phyloP scores from a whole-genome alignment of 2,888 invertebrate genomes.

The Drosophila colorata region DNA sequence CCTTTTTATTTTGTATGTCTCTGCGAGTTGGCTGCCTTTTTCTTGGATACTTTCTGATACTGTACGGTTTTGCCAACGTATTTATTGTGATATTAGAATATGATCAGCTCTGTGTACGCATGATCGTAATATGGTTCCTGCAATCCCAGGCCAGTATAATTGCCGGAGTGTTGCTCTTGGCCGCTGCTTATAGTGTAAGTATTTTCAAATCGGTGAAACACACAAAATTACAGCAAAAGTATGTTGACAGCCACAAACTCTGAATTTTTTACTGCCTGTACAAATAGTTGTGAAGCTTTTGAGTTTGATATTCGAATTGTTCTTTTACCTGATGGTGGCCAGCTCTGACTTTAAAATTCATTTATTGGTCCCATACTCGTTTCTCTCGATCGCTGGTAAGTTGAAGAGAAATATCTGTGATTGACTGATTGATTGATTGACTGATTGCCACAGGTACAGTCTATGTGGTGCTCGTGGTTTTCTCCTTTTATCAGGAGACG shows the following conservation, averaged over 20 bases:
- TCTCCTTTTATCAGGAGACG: conserved; percentile 36
- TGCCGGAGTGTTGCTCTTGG: conserved; percentile 35
- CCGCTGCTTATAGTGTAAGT: conserved; percentile 32
- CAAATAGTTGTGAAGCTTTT: conserved; percentile 45
- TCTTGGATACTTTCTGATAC: conserved; percentile 14
- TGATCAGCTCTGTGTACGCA: background rate
- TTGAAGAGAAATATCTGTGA: background rate
- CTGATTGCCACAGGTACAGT: conserved; percentile 13
- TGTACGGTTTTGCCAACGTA: background rate
- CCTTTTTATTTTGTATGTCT: conserved; percentile 29
- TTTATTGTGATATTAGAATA: rapidly evolving
- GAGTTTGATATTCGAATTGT: conserved; percentile 49
- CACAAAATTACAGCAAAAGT: background rate
- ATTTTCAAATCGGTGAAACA: background rate
- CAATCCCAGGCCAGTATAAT: conserved; percentile 27
- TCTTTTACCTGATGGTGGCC: conserved; percentile 35
- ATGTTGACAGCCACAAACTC: conserved; percentile 20
- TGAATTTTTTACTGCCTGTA: conserved; percentile 38
- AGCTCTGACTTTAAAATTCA: rapidly evolving
- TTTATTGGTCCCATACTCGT: conserved; percentile 8
- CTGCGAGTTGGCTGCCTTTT: conserved; percentile 28
- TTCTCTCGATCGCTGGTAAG: conserved; percentile 40
- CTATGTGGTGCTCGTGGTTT: conserved; percentile 14
- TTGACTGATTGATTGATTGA: background rate
- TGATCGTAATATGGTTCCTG: conserved; percentile 29